These are phyloP conservation scores for Zaprionus lachaisei DNA, from an alignment of 1,140 invertebrate genomes.

Conservation along the genomic window DNA sequence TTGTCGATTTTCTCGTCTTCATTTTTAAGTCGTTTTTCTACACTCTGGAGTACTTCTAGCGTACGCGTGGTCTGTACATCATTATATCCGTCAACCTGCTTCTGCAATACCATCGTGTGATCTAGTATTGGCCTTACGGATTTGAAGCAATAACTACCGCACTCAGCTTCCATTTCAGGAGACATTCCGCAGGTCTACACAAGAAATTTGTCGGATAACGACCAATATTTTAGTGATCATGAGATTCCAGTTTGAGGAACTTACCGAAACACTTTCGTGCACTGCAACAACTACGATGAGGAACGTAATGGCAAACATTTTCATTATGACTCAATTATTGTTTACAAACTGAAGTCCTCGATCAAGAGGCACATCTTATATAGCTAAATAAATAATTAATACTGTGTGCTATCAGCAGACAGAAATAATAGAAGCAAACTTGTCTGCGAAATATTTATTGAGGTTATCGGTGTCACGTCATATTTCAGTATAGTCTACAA, in stretches of 20 bases:
- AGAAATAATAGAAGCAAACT: background rate
- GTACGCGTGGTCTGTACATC: background rate
- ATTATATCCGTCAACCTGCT: background rate
- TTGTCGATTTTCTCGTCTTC: background rate
- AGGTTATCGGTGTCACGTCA: background rate
- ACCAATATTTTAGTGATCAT: background rate
- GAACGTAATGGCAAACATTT: background rate
- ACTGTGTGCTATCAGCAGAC: background rate
- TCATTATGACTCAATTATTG: background rate
- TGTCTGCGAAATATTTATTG: background rate
- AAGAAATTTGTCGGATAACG: background rate
- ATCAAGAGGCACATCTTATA: background rate
- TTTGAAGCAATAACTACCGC: slow-evolving; percentile 11
- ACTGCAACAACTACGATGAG: background rate
- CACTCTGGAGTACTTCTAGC: background rate
- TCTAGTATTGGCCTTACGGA: background rate
- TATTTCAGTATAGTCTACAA: background rate
- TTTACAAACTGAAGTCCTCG: background rate
- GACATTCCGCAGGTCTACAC: background rate
- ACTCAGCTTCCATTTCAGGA: background rate
- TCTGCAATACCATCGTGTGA: slow-evolving; percentile 9
- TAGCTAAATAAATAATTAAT: background rate
- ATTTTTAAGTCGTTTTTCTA: background rate
- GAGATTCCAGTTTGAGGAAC: background rate
- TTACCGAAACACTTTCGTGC: background rate